Evolutionary conservation across 2,797 vertebrate species (phyloP), one percentile per base, ranked within the genome.

Genomic region (Gastrophryne carolinensis): DNA sequence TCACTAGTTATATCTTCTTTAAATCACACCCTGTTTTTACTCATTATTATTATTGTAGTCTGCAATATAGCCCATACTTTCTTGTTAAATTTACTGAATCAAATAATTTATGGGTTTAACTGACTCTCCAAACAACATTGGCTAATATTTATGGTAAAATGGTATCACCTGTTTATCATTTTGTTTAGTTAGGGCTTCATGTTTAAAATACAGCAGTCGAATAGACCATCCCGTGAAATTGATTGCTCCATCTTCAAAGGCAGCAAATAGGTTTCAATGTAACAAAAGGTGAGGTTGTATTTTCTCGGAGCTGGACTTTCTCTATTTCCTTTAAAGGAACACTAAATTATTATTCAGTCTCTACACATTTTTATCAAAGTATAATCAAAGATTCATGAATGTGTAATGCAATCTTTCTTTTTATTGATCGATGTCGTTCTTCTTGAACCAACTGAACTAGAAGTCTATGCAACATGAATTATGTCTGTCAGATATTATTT

Each of bases 351-450:
- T 76, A 76, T 76, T 76, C 74, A 70, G 74, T 57, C 54, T 57
- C 74, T 76, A 58, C 56, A 70, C 74, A 70, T 76, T 70, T 63
- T 70, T 70, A 70, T 70, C 66, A 76, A 77, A 70, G 60, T 77
- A 71, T 77, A 77, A 77, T 77, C 74, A 77, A 77, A 77, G 67
- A 71, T 77, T 70, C 58, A 71, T 77, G 74, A 77, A 71, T 77
- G 49, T 70, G 67, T 77, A 77, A 77, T 77, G 74, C 60, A 77
- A 77, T 77, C 74, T 71, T 77, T 77, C 58, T 77, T 71, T 27
- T 77, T 77, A 76, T 77, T 77, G 66, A 77, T 71, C 67, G 60
- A 64, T 61, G 66, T 57, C 24, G 13, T 44, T 44, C 37, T 19
- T 71, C 74, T 57, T 49, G 3, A n/a, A 41, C 65, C 66, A 61